Evolutionary conservation across 1,140 invertebrate genomes (phyloP).

Genomic region (Drosophila eugracilis): DNA sequence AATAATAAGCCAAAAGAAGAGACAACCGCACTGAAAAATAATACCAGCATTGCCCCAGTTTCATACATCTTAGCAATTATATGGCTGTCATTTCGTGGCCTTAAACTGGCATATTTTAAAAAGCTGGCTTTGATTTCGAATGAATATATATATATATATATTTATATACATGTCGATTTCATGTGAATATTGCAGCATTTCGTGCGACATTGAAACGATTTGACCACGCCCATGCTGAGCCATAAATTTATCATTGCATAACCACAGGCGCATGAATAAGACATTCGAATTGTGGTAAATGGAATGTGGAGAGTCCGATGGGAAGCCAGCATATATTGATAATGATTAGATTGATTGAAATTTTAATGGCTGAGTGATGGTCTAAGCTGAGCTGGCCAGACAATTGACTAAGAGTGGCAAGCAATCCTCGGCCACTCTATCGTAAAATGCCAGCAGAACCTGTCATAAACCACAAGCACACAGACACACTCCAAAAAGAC

Average conservation of each 20-base stretch:
- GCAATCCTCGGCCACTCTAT: conserved; percentile 4
- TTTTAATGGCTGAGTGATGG: conserved; percentile 28
- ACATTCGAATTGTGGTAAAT: conserved; percentile 31
- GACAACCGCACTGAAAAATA: conserved; percentile 18
- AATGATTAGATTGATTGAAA: conserved; percentile 50
- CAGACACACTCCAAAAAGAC: conserved; percentile 12
- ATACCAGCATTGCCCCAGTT: conserved; percentile 1
- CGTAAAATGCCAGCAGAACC: conserved; percentile 19
- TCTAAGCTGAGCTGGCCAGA: conserved; percentile 9
- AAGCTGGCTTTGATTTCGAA: conserved; percentile 22
- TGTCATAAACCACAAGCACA: conserved; percentile 38
- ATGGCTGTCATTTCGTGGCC: not conserved
- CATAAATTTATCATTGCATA: conserved; percentile 51
- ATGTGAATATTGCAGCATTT: conserved; percentile 6
- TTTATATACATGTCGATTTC: conserved; percentile 6
- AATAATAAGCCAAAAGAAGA: conserved; percentile 60
- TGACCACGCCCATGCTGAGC: conserved; percentile 7
- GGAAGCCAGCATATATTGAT: conserved; percentile 10
- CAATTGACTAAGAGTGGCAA: no score
- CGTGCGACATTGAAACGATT: conserved; percentile 5
- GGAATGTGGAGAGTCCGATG: not conserved
- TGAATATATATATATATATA: conserved; percentile 1
- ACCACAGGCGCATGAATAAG: conserved; percentile 37
- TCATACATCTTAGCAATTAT: conserved; percentile 4
- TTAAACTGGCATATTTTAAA: conserved; percentile 17